Evolutionary conservation across 2,888 invertebrate genomes (phyloP).

Genomic region (Stramonita haemastoma): DNA sequence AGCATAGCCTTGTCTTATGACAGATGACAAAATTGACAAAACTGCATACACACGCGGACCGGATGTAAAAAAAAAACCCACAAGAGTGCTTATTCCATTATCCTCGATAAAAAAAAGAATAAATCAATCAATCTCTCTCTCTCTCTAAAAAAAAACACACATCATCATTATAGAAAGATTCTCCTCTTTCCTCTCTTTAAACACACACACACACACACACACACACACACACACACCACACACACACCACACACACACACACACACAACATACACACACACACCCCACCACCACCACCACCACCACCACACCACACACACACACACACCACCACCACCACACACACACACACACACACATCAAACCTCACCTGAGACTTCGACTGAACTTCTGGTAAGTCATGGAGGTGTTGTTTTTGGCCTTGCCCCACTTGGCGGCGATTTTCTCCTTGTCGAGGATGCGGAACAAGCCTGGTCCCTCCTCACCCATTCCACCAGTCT

Average conservation of each 20-base stretch:
- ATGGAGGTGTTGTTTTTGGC: slow-evolving; percentile 40
- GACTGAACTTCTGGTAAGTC: slow-evolving; percentile 38
- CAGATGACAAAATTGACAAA: too few relatives aligned
- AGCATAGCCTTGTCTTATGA: too few relatives aligned
- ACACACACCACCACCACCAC: background rate
- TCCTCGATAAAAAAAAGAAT: too few relatives aligned
- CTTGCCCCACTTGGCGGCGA: slow-evolving; percentile 27
- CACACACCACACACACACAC: slow-evolving; percentile 12
- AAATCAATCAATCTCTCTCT: too few relatives aligned
- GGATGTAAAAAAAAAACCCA: too few relatives aligned
- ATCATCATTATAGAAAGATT: too few relatives aligned
- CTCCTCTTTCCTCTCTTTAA: too few relatives aligned
- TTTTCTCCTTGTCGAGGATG: background rate
- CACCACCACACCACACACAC: background rate
- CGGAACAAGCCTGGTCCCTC: slow-evolving; percentile 24
- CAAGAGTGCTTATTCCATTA: too few relatives aligned
- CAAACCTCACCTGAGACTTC: slow-evolving; percentile 24
- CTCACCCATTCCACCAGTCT: slow-evolving; percentile 20
- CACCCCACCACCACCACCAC: too few relatives aligned
- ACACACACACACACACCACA: slow-evolving; percentile 10
- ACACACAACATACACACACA: slow-evolving; percentile 16
- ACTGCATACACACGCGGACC: too few relatives aligned
- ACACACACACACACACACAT: background rate
- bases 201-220: background rate
- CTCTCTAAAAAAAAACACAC: too few relatives aligned